These are phyloP conservation scores for Phasia obesa DNA, from an alignment of 2,888 invertebrate genomes.

Conservation along the genomic window DNA sequence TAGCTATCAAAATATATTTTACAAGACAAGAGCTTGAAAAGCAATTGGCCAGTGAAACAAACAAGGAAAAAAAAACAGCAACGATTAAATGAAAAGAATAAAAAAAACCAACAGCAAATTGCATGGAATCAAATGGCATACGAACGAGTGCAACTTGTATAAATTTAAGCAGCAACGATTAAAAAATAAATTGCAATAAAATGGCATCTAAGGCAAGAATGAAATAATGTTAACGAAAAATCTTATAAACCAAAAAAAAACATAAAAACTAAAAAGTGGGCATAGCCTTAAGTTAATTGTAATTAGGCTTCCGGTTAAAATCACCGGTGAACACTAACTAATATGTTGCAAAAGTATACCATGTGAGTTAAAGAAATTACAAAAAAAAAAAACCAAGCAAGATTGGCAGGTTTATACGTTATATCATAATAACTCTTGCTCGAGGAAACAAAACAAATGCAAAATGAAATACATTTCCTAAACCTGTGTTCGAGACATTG, in stretches of 20 bases:
- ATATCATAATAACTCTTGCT: constrained; percentile 70
- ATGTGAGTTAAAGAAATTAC: constrained; percentile 30
- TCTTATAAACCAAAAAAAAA: not conserved
- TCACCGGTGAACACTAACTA: constrained; percentile 26
- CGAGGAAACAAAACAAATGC: constrained; percentile 57
- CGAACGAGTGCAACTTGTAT: constrained; percentile 48
- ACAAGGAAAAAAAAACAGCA: not conserved
- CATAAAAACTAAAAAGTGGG: constrained; percentile 61
- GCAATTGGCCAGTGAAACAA: constrained; percentile 55
- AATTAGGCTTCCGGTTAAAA: constrained; percentile 74
- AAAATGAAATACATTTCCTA: constrained; percentile 61
- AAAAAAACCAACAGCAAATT: constrained; percentile 48
- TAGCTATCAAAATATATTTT: constrained; percentile 71
- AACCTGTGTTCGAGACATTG: constrained; percentile 25
- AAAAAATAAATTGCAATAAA: constrained; percentile 66
- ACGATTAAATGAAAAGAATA: constrained; percentile 56
- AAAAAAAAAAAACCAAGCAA: constrained; percentile 28
- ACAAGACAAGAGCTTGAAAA: constrained; percentile 71
- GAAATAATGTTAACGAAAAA: constrained; percentile 45
- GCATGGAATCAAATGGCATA: constrained; percentile 67
- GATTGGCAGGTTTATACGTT: constrained; percentile 58
- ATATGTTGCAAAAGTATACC: constrained; percentile 30
- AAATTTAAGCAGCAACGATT: constrained; percentile 64
- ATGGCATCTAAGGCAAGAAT: constrained; percentile 55
- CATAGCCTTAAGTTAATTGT: constrained; percentile 71